A percentile compares a stretch with the other conserved stretches of the same genome.
Conservation (phyloP, 2,888 invertebrate genomes). For the Ditula angustiorana region DNA sequence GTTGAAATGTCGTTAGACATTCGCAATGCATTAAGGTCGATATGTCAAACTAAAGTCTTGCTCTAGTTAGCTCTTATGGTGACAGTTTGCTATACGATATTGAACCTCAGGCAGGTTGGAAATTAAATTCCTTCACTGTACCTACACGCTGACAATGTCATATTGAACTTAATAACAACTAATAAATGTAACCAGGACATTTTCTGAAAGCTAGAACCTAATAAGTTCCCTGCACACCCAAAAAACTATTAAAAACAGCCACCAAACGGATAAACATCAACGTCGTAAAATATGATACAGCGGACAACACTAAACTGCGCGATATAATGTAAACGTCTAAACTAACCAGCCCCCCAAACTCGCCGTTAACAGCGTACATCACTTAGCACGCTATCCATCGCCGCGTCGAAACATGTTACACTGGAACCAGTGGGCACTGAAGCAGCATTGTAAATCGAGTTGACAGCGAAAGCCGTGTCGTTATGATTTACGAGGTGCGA, state of each 20-base stretch:
- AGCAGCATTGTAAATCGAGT: constrained; percentile 62
- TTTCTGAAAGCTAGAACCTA: constrained; percentile 8
- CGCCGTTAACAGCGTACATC: constrained; percentile 43
- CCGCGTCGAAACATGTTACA: constrained; percentile 50
- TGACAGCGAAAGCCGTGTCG: constrained; percentile 64
- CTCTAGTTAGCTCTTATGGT: too few species aligned
- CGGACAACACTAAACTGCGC: constrained; percentile 38
- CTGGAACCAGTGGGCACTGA: constrained; percentile 37
- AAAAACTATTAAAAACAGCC: constrained; percentile 36
- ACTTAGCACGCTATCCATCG: constrained; percentile 54
- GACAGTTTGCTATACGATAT: too few species aligned
- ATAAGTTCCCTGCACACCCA: constrained; percentile 20
- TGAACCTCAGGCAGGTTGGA: too few species aligned
- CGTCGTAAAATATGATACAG: constrained; percentile 38
- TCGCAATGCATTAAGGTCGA: too few species aligned
- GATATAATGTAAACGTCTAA: constrained; percentile 40
- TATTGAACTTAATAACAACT: background rate
- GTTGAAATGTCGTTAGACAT: too few species aligned
- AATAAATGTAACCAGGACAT: background rate
- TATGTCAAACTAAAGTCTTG: too few species aligned
- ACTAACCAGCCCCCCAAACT: constrained; percentile 25
- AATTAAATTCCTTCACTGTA: too few species aligned
- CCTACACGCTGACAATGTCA: background rate
- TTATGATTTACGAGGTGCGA: constrained; percentile 72
- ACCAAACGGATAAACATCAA: constrained; percentile 37